Conservation (phyloP, 1,140 invertebrate species). For the Phthorimaea operculella region DNA sequence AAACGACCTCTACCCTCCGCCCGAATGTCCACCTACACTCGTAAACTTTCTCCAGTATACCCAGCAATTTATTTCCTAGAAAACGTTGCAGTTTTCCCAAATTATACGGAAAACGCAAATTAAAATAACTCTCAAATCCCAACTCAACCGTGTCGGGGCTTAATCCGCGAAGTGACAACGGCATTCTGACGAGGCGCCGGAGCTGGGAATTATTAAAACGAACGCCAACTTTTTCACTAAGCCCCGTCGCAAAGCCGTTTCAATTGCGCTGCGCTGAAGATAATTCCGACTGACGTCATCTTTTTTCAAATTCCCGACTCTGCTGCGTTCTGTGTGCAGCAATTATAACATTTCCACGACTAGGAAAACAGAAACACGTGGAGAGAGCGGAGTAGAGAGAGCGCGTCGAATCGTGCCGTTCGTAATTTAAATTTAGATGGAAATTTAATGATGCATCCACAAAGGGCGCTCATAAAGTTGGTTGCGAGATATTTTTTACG, state of each 20-base stretch:
- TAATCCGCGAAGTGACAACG: conserved; percentile 67
- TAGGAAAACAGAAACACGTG: conserved; percentile 67
- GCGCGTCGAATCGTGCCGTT: conserved; percentile 59
- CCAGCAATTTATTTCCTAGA: conserved; percentile 12
- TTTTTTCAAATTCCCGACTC: conserved; percentile 66
- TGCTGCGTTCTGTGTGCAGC: conserved; percentile 62
- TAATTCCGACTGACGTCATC: conserved; percentile 67
- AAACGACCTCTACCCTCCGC: conserved; percentile 37
- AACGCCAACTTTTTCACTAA: conserved; percentile 68
- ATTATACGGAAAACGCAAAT: conserved; percentile 62
- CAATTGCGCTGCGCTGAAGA: conserved; percentile 67
- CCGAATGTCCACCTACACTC: conserved; percentile 25
- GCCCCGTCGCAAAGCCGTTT: conserved; percentile 67
- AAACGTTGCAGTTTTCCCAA: conserved; percentile 28
- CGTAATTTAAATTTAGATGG: conserved; percentile 68
- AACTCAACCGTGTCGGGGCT: conserved; percentile 65
- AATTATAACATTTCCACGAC: conserved; percentile 67
- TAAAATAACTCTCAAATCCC: conserved; percentile 66
- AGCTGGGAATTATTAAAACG: conserved; percentile 68
- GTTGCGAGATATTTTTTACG: conserved; percentile 68
- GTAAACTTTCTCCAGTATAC: conserved; percentile 32
- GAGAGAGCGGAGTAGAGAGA: conserved; percentile 22
- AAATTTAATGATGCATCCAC: conserved; percentile 68
- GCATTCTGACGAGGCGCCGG: conserved; percentile 67
- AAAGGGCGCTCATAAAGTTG: conserved; percentile 67